A percentile compares a stretch with the other conserved stretches of the same genome.
phyloP scores from a whole-genome alignment of 2,797 vertebrate species.

The Notoglanidium macrostoma region DNA sequence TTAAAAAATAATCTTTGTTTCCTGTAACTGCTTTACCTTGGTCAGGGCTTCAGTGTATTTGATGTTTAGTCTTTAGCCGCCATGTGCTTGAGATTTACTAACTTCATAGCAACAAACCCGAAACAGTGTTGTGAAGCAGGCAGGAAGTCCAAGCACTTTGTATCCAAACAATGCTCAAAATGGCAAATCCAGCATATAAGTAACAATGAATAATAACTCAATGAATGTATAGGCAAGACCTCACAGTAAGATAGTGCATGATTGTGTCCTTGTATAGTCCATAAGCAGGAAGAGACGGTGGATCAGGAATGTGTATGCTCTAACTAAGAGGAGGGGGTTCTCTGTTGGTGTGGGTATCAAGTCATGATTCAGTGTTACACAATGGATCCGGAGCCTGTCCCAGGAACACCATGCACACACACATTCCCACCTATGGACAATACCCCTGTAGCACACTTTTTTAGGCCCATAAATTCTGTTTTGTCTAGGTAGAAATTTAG shows the following conservation, averaged over 20 bases:
- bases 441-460: too few species aligned
- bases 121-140: neutral
- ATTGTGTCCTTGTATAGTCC: neutral
- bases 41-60: too few species aligned
- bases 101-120: neutral
- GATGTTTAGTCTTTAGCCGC: neutral
- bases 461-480: too few species aligned
- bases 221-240: neutral
- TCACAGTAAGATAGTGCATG: neutral
- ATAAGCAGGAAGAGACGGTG: neutral
- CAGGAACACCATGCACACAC: neutral
- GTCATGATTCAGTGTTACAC: neutral
- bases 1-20: neutral
- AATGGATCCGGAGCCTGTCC: neutral
- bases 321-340: too few species aligned
- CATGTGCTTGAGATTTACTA: neutral
- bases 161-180: neutral
- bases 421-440: neutral
- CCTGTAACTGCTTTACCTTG: neutral
- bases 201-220: neutral
- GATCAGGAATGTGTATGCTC: neutral
- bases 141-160: neutral
- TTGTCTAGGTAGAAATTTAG: too few species aligned
- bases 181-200: neutral
- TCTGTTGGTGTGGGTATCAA: neutral